phyloP scores from a whole-genome alignment of 2,797 vertebrate species.

The Neoniphon sammara region DNA sequence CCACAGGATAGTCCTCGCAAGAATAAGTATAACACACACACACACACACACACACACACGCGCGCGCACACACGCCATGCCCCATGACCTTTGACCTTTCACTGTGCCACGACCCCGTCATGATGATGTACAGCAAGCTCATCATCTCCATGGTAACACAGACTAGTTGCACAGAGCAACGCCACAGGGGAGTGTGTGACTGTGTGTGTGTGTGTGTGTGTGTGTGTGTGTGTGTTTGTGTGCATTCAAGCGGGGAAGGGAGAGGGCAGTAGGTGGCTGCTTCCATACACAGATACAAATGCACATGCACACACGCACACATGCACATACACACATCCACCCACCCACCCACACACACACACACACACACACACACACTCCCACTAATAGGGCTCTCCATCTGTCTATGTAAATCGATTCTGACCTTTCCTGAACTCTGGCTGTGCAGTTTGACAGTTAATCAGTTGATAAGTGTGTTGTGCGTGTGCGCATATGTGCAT shows the following conservation, averaged over 20 bases:
- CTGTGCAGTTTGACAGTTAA: constrained; percentile 79
- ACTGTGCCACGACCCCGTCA: constrained; percentile 73
- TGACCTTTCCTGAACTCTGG: constrained; percentile 78
- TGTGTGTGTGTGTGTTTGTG: constrained; percentile 19
- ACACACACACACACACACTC: constrained; percentile 30
- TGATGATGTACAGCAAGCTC: constrained; percentile 76
- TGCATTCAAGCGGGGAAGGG: constrained; percentile 23
- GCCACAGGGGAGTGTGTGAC: constrained; percentile 52
- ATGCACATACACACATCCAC: constrained; percentile 9
- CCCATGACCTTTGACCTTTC: constrained; percentile 71
- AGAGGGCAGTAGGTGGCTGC: neutral
- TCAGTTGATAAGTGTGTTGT: constrained; percentile 76
- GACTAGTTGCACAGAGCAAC: constrained; percentile 62
- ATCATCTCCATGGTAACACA: constrained; percentile 78
- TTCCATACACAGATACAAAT: neutral
- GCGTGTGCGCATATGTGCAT: constrained; percentile 13
- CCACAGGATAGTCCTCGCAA: constrained; percentile 47
- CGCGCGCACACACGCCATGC: constrained; percentile 22
- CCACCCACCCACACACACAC: constrained; percentile 28
- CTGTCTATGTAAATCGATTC: constrained; percentile 81
- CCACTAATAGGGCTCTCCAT: constrained; percentile 74
- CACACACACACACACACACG: constrained; percentile 43
- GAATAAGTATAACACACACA: constrained; percentile 15
- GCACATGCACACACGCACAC: neutral
- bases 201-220: constrained; percentile 28